Evolutionary conservation across 2,113 vertebrate genomes (phyloP).

Genomic region (Daboia siamensis): DNA sequence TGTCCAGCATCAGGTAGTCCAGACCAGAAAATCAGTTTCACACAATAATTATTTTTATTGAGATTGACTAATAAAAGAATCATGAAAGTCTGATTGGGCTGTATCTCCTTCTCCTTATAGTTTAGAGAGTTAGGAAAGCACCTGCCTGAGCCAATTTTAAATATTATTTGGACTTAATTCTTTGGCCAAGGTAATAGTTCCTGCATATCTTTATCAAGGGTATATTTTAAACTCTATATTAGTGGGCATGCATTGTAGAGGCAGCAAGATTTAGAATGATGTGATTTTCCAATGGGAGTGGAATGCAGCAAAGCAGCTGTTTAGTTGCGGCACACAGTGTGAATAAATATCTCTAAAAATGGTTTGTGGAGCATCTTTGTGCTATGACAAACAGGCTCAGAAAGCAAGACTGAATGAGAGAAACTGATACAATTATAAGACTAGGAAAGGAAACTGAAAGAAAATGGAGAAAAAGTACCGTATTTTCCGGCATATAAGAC

Average conservation of each 20-base stretch:
- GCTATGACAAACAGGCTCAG: neutral
- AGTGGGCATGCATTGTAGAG: neutral
- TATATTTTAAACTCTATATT: neutral
- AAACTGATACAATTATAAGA: neutral
- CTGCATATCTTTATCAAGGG: neutral
- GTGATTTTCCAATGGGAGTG: neutral
- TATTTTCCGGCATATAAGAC: too few relatives aligned
- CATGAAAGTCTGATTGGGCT: neutral
- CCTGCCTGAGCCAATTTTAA: neutral
- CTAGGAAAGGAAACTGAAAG: neutral
- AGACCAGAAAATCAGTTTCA: neutral
- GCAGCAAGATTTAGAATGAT: neutral
- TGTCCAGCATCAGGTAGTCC: neutral
- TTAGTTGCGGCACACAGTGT: neutral
- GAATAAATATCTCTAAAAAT: neutral
- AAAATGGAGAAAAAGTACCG: neutral
- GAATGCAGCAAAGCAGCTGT: neutral
- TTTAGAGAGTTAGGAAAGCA: neutral
- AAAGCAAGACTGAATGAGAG: neutral
- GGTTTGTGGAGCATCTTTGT: neutral
- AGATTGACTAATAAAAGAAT: neutral
- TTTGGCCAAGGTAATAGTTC: neutral
- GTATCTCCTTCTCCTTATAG: neutral
- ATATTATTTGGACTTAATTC: neutral
- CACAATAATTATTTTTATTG: neutral